Percentiles rank a stretch among this genome's conserved stretches.
phyloP scores from a whole-genome alignment of 2,888 invertebrate species.

The Rhagonycha lutea region DNA sequence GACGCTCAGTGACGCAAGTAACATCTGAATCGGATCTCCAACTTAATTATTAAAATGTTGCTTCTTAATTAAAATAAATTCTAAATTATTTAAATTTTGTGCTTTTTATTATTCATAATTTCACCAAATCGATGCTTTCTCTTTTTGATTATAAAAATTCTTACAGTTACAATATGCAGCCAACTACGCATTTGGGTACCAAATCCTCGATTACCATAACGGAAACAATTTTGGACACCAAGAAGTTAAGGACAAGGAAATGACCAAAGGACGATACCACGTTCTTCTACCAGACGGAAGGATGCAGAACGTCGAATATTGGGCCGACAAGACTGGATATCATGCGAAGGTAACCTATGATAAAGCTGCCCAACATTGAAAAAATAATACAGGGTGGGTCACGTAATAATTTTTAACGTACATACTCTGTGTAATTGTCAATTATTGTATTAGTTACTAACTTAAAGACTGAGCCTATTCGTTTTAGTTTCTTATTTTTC shows the following conservation, averaged over 20 bases:
- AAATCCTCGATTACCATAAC: constrained; percentile 70
- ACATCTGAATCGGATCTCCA: not conserved
- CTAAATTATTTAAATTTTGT: not conserved
- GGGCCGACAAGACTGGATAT: constrained; percentile 76
- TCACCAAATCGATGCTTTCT: not conserved
- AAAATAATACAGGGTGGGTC: not conserved
- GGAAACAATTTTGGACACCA: constrained; percentile 80
- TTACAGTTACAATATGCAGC: constrained; percentile 51
- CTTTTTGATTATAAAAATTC: not conserved
- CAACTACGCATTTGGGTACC: constrained; percentile 65
- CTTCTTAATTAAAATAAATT: not conserved
- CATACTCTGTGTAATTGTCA: not conserved
- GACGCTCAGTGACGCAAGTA: not conserved
- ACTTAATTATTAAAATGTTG: not conserved
- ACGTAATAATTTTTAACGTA: not conserved
- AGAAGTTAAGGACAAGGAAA: constrained; percentile 70
- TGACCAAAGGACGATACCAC: constrained; percentile 75
- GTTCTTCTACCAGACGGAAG: constrained; percentile 80
- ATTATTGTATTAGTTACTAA: not conserved
- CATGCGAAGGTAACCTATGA: constrained; percentile 77
- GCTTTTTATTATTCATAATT: not conserved
- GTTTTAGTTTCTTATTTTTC: not conserved
- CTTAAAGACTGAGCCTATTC: not conserved
- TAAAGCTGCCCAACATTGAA: constrained; percentile 39
- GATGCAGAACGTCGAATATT: constrained; percentile 76